Evolutionary conservation across 92 coral and sea anemone species (phyloP).

Genomic region (Isaurus tuberculatus): DNA sequence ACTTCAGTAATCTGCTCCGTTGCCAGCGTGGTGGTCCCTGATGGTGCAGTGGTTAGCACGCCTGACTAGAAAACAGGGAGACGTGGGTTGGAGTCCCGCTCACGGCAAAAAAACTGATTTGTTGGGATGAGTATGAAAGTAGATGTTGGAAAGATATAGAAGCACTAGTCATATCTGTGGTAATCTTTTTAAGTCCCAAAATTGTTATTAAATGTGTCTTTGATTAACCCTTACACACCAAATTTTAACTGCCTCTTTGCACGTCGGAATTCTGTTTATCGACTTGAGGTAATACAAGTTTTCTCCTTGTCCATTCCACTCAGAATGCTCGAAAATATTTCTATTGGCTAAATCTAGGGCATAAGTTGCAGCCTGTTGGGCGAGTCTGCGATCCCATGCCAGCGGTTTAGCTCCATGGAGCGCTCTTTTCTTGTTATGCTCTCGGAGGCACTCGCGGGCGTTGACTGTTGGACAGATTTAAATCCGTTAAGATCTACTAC

Average conservation of each 20-base stretch:
- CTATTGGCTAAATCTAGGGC: conserved; percentile 31
- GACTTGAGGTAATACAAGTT: conserved; percentile 28
- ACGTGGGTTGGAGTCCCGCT: too few relatives aligned
- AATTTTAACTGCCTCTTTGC: conserved; percentile 21
- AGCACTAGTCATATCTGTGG: too few relatives aligned
- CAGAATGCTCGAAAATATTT: conserved; percentile 21
- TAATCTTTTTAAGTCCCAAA: too few relatives aligned
- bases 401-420: conserved; percentile 38
- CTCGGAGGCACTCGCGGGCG: conserved; percentile 24
- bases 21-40: too few relatives aligned
- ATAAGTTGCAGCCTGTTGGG: conserved; percentile 23
- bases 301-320: conserved; percentile 43
- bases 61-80: too few relatives aligned
- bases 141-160: too few relatives aligned
- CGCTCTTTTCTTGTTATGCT: conserved; percentile 26
- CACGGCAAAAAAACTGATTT: too few relatives aligned
- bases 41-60: too few relatives aligned
- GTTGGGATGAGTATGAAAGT: too few relatives aligned
- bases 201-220: too few relatives aligned
- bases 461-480: conserved; percentile 22
- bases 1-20: too few relatives aligned
- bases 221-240: not conserved
- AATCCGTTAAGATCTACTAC: not conserved
- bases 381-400: conserved; percentile 45
- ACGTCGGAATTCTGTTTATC: conserved; percentile 19